A percentile compares a stretch with the other conserved stretches of the same genome.
Evolutionary conservation across 2,113 vertebrate species (phyloP).

Genomic region (Pontoporia blainvillei): DNA sequence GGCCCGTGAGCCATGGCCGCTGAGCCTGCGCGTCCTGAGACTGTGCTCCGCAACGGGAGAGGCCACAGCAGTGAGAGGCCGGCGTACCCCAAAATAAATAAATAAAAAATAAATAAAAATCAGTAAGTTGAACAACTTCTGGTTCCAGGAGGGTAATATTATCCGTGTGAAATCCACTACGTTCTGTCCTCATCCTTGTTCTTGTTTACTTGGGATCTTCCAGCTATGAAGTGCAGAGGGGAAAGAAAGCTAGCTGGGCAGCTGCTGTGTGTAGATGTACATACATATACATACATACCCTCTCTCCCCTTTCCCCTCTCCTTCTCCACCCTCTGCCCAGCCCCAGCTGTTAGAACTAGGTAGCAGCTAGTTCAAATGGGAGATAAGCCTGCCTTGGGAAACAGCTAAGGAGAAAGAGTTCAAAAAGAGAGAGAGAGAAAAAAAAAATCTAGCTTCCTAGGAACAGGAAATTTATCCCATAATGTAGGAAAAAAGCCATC

Average conservation of each 20-base stretch:
- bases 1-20: too few species aligned
- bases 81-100: too few species aligned
- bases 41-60: too few species aligned
- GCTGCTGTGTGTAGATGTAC: background rate
- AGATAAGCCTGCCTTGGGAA: background rate
- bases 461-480: background rate
- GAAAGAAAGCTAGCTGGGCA: background rate
- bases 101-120: background rate
- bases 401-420: background rate
- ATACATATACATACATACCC: background rate
- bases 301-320: accelerated
- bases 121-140: background rate
- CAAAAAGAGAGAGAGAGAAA: background rate
- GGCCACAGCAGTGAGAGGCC: too few species aligned
- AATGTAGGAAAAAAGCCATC: conserved; percentile 20
- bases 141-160: background rate
- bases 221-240: background rate
- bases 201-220: background rate
- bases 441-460: background rate
- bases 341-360: background rate
- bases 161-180: background rate
- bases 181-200: background rate
- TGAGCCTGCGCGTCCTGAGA: too few species aligned
- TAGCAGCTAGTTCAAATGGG: background rate
- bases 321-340: background rate